These are phyloP conservation scores for Rhingia rostrata DNA, from an alignment of 2,888 invertebrate species.

Conservation along the genomic window DNA sequence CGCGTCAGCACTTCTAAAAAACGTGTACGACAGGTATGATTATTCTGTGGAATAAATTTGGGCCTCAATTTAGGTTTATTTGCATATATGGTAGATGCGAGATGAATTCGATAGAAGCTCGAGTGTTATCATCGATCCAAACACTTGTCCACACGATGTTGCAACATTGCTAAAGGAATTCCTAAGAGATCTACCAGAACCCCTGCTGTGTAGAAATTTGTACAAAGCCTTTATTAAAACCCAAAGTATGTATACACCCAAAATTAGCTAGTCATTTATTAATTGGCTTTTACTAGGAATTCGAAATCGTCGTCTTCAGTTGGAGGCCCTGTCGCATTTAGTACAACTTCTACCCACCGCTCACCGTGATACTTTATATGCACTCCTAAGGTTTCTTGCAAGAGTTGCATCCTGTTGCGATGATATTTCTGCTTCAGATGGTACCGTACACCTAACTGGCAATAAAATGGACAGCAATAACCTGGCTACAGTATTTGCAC, in stretches of 20 bases:
- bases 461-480: slow-evolving; percentile 98
- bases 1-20: slow-evolving; percentile 96
- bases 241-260: slow-evolving; percentile 87
- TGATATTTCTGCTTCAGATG: slow-evolving; percentile 77
- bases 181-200: slow-evolving; percentile 95
- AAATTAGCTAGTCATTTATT: background rate
- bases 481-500: slow-evolving; percentile 96
- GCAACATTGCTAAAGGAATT: slow-evolving; percentile 96
- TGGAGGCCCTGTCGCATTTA: slow-evolving; percentile 92
- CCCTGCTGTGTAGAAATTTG: slow-evolving; percentile 93
- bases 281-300: slow-evolving; percentile 85
- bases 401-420: slow-evolving; percentile 82
- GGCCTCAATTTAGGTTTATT: background rate
- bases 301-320: slow-evolving; percentile 91
- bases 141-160: slow-evolving; percentile 96
- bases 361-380: slow-evolving; percentile 92
- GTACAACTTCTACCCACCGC: slow-evolving; percentile 93
- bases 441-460: slow-evolving; percentile 83
- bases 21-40: slow-evolving; percentile 91
- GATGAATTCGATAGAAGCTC: slow-evolving; percentile 95
- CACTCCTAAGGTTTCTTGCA: slow-evolving; percentile 91
- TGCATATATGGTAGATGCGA: slow-evolving; percentile 85
- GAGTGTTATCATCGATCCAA: slow-evolving; percentile 88
- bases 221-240: slow-evolving; percentile 95
- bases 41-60: background rate